Evolutionary conservation across 2,888 invertebrate genomes (phyloP), one percentile per base, ranked within the genome.

Genomic region (Zele albiditarsus): DNA sequence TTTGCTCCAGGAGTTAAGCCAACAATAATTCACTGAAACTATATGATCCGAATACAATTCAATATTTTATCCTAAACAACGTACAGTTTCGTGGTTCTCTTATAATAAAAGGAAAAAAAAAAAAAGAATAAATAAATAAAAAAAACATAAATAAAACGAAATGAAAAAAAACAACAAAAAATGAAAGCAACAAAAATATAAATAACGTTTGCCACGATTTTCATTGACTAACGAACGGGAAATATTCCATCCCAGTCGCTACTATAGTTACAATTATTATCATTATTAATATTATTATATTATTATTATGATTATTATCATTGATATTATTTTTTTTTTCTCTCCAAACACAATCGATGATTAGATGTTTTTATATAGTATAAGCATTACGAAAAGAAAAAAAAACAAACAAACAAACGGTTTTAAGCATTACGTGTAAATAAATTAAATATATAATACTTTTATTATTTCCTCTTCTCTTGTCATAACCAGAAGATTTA

Each of bases 351-450:
- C 69, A 42, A 72, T 12, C 31, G 10, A 71, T 71, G 65, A 60
- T 33, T 68, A 68, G 70, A 42, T 53, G 70, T 58, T 33, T 68
- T 66, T 72, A 69, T 49, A 71, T 53, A 53, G 53, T 53, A 10
- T 53, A 53, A 20, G 20, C 20, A 53, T 71, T 81, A 80, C 25
- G 78, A 83, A 73, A 73, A 75, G 73, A 74, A 74, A 70, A 73
- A 69, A 74, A 60, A 57, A 60, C 31, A 31, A 31, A 31, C 3
- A 31, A 3, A 38, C 38, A 49, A 74, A 63, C 46, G 70, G 73
- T 74, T 79, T 74, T 60, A 57, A 76, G 71, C 53, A 58, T 67
- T 27, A 16, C 16, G 66, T 67, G 46, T 67, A 27, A 46, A 67
- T 67, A 46, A 46, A 46, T 31, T 8, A 31, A 63, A 63, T 20